Base-by-base conservation (phyloP, 2,888 invertebrate species). In the Entomobrya multifasciata region DNA sequence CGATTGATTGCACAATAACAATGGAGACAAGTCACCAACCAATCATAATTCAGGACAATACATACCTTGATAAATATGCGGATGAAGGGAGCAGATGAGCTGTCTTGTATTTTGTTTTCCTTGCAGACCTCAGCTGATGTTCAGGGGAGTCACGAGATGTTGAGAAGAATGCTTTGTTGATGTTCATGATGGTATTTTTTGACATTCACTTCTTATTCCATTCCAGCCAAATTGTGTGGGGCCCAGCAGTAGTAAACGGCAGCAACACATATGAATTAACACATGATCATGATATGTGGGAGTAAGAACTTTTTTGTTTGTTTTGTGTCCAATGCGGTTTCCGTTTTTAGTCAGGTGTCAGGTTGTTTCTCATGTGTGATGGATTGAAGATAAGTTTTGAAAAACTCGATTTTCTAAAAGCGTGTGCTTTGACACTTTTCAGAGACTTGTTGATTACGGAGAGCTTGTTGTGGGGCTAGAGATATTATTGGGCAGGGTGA, bases 141-240 rank as follows among this genome's bases (percentile, higher is more conserved):
- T 55, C 52, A 60, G 79, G 79, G 79, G 79, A 86, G 86, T 79
- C 79, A 86, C 86, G 86, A 86, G 86, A 86, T 85, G 44, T 41
- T 41, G 22, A 25, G 13, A 65, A 41, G 27, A 67, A 67, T 49
- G 57, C 55, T 84, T 41, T 44, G 78, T 77, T 77, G 17, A 62
- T 8, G 47, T 60, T 36, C 36, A 36, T 8, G 36, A 36, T 36
- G 8, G 4, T 8, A 36, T 57, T 57, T 57, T 10, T 52, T 17
- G 15, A n/a, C 52, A 5, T 47, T 47, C 47, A 47, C 5, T 3
- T 47, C 47, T 11, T 8, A 41, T 55, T 17, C 13, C n/a, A n/a
- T n/a, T 55, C 52, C 52, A 17, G 52, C 17, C 0, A 20, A 22
- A 57, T 2, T 57, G 15, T 52, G 10, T 57, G 55, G 20, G 25